Base-by-base conservation (phyloP, 2,888 invertebrate genomes). In the Diarsia mendica region DNA sequence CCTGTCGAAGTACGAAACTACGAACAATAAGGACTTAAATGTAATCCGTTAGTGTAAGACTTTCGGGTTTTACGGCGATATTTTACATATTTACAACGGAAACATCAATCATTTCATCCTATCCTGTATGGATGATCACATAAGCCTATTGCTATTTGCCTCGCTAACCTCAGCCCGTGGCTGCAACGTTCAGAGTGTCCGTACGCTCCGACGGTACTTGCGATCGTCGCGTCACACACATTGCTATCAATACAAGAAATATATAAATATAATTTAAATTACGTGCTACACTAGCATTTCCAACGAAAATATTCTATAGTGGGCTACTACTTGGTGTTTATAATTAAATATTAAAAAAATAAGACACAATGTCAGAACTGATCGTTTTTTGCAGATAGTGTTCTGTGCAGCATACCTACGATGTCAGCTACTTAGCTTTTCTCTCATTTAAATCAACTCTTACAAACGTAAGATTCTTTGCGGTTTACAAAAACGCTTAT, bases 341-440 rank as follows among this genome's bases (percentile, higher is more conserved):
- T 6, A 15, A 74, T 73, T 64, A 18, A 73, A 46, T 46, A 72
- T 72, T 55, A 55, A 53, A 65, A 28, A 84, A 84, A 74, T 74
- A 83, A 83, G 81, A 80, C 77, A 82, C 84, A 65, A 48, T 76
- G 55, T 48, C 71, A 75, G 72, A 79, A 83, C 71, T 39, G 28
- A 48, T n/a, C 39, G 60, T 39, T 72, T 53, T 64, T 48, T 63
- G 10, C 63, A 79, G 68, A 67, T 49, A 64, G 49, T 51, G 68
- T 13, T 11, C 44, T 73, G 48, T 70, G 46, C 20, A 15, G 13
- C 23, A 58, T 69, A n/a, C n/a, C n/a, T n/a, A 15, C 28, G 13
- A 28, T 13, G 13, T 33, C n/a, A 64, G 20, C 18, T 68, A 67
- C 20, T 67, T 33, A n/a, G 60, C 9, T 15, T 48, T 64, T 61